phyloP scores from a whole-genome alignment of 2,113 vertebrate species.

The Ascaphus truei region DNA sequence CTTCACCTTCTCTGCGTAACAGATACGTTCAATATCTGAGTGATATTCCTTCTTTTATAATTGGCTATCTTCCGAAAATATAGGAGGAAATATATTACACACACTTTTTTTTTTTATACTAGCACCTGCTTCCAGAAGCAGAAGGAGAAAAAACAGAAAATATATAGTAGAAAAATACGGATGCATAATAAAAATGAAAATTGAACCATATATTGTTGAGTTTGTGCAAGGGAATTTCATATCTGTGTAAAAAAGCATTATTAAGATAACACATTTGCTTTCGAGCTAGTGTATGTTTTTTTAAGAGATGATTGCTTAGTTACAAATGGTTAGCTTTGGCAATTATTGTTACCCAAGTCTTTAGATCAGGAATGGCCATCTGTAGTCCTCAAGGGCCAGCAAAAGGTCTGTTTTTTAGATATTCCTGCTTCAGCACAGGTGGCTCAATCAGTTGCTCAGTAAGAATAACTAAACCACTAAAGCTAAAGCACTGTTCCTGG shows the following conservation, averaged over 20 bases:
- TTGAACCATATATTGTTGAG: not conserved
- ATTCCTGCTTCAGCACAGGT: too few species aligned
- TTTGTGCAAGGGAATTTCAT: not conserved
- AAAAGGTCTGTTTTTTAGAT: too few species aligned
- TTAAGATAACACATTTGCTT: not conserved
- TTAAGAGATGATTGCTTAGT: too few species aligned
- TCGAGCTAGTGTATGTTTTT: too few species aligned
- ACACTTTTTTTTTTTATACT: not conserved
- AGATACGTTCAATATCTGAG: conserved; percentile 9
- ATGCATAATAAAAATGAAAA: not conserved
- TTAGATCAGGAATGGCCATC: too few species aligned
- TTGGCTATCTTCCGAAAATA: conserved; percentile 28
- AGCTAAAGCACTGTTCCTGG: too few species aligned
- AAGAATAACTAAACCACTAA: too few species aligned
- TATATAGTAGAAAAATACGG: not conserved
- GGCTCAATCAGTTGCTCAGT: too few species aligned
- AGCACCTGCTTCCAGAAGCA: conserved; percentile 15
- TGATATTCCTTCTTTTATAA: conserved; percentile 19
- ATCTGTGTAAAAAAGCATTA: not conserved
- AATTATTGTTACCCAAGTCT: too few species aligned
- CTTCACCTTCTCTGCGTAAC: not conserved
- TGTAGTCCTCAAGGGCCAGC: too few species aligned
- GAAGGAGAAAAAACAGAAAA: not conserved
- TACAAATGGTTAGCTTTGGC: too few species aligned
- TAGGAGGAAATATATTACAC: conserved; percentile 25